These are phyloP conservation scores for Chelonoidis abingdonii DNA, from an alignment of 2,113 vertebrate genomes.

Conservation along the genomic window DNA sequence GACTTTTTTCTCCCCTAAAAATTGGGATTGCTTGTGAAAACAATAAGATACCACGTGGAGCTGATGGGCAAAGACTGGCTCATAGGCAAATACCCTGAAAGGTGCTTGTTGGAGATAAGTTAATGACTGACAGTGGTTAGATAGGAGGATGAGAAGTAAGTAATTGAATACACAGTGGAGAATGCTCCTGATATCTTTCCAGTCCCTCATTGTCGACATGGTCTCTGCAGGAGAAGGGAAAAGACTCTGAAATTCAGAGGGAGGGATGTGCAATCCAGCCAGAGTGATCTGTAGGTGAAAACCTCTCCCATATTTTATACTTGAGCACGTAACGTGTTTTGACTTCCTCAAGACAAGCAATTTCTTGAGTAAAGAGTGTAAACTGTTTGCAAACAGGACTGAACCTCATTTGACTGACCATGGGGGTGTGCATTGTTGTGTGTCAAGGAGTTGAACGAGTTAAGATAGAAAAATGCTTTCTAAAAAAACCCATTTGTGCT, in stretches of 20 bases:
- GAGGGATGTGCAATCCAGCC: not conserved
- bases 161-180: accelerated
- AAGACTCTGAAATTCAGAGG: accelerated
- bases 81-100: not conserved
- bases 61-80: not conserved
- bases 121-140: not conserved
- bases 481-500: not conserved
- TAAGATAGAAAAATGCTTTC: not conserved
- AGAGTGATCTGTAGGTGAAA: not conserved
- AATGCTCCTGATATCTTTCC: not conserved
- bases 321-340: accelerated
- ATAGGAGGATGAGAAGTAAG: accelerated
- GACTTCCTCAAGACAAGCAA: accelerated
- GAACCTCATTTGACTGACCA: not conserved
- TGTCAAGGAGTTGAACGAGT: not conserved
- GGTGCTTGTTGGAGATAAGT: not conserved
- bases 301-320: accelerated
- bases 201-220: accelerated
- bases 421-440: not conserved
- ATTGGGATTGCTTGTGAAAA: not conserved
- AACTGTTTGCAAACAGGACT: accelerated
- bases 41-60: not conserved
- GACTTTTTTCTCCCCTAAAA: not conserved
- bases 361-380: not conserved
- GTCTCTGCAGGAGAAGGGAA: not conserved